Evolutionary conservation across 2,797 vertebrate species (phyloP), one percentile per base, ranked within the genome.

Genomic region (Tangara arthus): DNA sequence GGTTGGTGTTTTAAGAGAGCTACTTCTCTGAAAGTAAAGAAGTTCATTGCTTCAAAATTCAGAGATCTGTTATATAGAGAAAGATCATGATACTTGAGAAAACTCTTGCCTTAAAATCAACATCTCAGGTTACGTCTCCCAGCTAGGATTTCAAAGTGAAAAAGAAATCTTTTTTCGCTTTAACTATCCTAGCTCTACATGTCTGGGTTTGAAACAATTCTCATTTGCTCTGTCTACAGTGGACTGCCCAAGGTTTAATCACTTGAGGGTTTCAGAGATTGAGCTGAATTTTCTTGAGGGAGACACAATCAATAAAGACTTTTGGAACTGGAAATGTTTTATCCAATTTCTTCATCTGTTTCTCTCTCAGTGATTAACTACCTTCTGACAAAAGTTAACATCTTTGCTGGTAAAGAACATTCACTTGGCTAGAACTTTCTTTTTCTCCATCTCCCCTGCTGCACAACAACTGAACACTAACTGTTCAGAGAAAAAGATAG

Each of bases 231-330:
- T 86, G 90, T 92, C 94, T 90, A 75, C 90, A 89, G 39, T 56
- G 88, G 47, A 95, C 88, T 87, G 88, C 89, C 73, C 72, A 86
- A 90, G 79, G 65, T 89, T 87, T 96, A 96, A 95, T 96, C 95
- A 94, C 89, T 94, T 86, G 76, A 93, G 86, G 53, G 82, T 91
- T 96, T 92, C 91, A 89, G 88, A 94, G 91, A 95, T 32, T 93
- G 76, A 85, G 86, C 90, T 92, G 80, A 95, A 87, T 94, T 89
- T 94, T 96, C 93, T 92, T 95, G 73, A 90, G 85, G 60, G 89
- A 92, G 92, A 95, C 87, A 93, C 85, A 97, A 96, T 97, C 96
- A 97, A 94, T 96, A 95, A 89, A 83, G 89, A 95, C 94, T 95
- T 96, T 89, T 93, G 85, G 89, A 93, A 75, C 71, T 94, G 81